phyloP scores from a whole-genome alignment of 2,888 invertebrate species.

The Lapara coniferarum region DNA sequence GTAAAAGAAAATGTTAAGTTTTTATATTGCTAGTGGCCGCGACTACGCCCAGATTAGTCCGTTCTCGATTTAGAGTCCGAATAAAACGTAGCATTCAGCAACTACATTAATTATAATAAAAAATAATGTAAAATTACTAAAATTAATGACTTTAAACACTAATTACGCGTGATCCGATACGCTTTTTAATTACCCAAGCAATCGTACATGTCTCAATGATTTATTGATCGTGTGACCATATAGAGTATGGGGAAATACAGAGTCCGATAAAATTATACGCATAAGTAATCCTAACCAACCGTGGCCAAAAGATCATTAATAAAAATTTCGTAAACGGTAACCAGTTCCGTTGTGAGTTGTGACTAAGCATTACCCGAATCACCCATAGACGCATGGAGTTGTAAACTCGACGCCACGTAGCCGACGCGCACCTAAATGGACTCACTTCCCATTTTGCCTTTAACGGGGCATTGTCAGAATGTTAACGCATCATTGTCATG shows the following conservation, averaged over 20 bases:
- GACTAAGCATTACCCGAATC: constrained; percentile 56
- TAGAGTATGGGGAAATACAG: constrained; percentile 29
- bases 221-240: constrained; percentile 7
- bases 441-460: constrained; percentile 65
- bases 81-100: too few relatives aligned
- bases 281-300: constrained; percentile 40
- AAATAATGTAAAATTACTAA: not conserved
- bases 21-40: not conserved
- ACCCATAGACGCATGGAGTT: constrained; percentile 29
- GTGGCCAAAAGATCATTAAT: constrained; percentile 57
- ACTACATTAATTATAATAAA: too few relatives aligned
- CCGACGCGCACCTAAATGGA: constrained; percentile 50
- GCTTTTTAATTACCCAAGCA: not conserved
- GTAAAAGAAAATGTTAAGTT: not conserved
- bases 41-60: too few relatives aligned
- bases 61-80: not conserved
- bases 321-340: constrained; percentile 65
- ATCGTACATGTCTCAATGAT: constrained; percentile 10
- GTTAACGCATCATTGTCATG: constrained; percentile 79
- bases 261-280: constrained; percentile 56
- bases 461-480: constrained; percentile 71
- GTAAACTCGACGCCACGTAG: constrained; percentile 40
- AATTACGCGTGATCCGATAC: constrained; percentile 1
- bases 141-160: not conserved
- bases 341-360: constrained; percentile 63